These are phyloP conservation scores for Perodicticus potto DNA, from an alignment of 2,797 vertebrate species.

Conservation along the genomic window DNA sequence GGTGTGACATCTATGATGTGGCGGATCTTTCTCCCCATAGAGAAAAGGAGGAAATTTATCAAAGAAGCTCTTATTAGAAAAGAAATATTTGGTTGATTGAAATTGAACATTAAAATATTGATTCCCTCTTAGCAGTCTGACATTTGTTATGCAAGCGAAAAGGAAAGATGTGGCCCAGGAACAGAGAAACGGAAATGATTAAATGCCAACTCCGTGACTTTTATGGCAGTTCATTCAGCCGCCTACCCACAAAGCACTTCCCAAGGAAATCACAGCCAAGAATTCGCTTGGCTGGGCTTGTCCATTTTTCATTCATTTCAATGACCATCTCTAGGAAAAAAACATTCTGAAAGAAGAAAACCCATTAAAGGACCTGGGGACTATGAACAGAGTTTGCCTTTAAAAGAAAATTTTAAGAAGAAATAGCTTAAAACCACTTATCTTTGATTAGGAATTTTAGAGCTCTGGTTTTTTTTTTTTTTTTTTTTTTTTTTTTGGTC, in stretches of 20 bases:
- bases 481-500: not conserved
- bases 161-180: constrained; percentile 70
- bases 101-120: constrained; percentile 31
- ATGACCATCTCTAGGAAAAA: constrained; percentile 74
- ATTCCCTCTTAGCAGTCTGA: constrained; percentile 72
- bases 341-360: constrained; percentile 70
- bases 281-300: constrained; percentile 84
- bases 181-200: constrained; percentile 77
- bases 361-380: constrained; percentile 57
- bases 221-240: constrained; percentile 83
- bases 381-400: not conserved
- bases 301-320: constrained; percentile 80
- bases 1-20: not conserved
- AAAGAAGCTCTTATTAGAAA: constrained; percentile 1
- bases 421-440: not conserved
- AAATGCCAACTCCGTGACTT: constrained; percentile 83
- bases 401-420: constrained; percentile 50
- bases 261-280: constrained; percentile 83
- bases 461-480: not conserved
- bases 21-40: not conserved
- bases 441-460: constrained; percentile 8
- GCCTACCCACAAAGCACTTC: constrained; percentile 85
- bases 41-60: not conserved
- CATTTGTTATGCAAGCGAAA: constrained; percentile 72
- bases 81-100: constrained; percentile 4